phyloP scores from a whole-genome alignment of 2,888 invertebrate genomes.

The Dasypogon diadema region DNA sequence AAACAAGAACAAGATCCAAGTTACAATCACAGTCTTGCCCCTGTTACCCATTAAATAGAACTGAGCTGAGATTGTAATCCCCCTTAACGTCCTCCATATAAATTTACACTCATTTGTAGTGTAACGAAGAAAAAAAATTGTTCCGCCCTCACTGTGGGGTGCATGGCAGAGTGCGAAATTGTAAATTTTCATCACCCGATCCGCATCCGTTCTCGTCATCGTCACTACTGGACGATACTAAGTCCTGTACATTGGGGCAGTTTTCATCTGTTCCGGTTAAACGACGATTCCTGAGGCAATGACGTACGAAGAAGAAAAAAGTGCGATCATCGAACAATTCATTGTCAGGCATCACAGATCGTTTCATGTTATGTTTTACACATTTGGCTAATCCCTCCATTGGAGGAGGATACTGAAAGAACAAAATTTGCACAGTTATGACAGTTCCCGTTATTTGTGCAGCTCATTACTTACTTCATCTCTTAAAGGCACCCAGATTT shows the following conservation, averaged over 20 bases:
- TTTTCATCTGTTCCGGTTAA: conserved; percentile 36
- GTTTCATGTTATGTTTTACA: conserved; percentile 62
- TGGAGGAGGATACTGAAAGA: conserved; percentile 60
- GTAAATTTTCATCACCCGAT: conserved; percentile 56
- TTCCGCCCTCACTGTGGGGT: conserved; percentile 60
- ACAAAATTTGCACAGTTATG: background rate
- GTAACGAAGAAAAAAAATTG: background rate
- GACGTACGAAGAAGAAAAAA: conserved; percentile 64
- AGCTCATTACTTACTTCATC: conserved; percentile 68
- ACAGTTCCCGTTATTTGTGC: no score
- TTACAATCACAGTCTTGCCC: conserved; percentile 18
- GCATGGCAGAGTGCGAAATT: conserved; percentile 59
- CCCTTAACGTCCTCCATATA: background rate
- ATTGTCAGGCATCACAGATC: conserved; percentile 56
- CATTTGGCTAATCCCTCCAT: conserved; percentile 62
- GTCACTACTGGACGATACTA: conserved; percentile 56
- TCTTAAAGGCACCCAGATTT: conserved; percentile 88
- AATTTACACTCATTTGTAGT: conserved; percentile 17
- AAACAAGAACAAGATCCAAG: conserved; percentile 16
- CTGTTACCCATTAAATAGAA: conserved; percentile 17
- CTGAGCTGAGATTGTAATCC: conserved; percentile 16
- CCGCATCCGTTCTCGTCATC: conserved; percentile 43
- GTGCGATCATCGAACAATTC: conserved; percentile 62
- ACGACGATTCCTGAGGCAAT: conserved; percentile 60
- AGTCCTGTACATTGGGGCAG: conserved; percentile 53